phyloP scores from a whole-genome alignment of 1,140 invertebrate species.

The Drosophila tropicalis region DNA sequence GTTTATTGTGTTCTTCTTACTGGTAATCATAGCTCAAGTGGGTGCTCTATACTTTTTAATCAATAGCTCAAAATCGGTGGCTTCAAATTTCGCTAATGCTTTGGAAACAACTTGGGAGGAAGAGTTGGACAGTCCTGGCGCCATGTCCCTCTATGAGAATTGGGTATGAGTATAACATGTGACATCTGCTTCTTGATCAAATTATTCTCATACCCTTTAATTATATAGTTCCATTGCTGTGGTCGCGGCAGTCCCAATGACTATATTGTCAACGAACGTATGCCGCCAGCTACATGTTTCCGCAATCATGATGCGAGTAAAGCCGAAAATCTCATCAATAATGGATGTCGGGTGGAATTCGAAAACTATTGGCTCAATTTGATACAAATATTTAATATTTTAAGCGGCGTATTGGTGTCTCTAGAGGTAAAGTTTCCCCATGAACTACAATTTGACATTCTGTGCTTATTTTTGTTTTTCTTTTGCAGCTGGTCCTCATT shows the following conservation, averaged over 20 bases:
- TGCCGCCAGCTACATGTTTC: slow-evolving; percentile 64
- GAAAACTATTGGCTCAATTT: slow-evolving; percentile 74
- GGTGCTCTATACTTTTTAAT: slow-evolving; percentile 42
- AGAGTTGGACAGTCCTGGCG: slow-evolving; percentile 67
- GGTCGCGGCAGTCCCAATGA: slow-evolving; percentile 82
- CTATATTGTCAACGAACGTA: slow-evolving; percentile 61
- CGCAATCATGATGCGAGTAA: slow-evolving; percentile 58
- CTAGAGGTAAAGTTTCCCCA: slow-evolving; percentile 52
- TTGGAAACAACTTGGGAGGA: slow-evolving; percentile 70
- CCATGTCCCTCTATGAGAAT: slow-evolving; percentile 76
- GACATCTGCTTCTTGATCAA: too few relatives aligned
- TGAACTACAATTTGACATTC: background rate
- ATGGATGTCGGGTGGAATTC: slow-evolving; percentile 69
- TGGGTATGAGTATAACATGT: slow-evolving; percentile 52
- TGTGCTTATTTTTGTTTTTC: background rate
- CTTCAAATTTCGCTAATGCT: slow-evolving; percentile 62
- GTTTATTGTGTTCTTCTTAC: slow-evolving; percentile 60
- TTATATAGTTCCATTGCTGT: slow-evolving; percentile 84
- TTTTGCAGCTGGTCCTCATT: slow-evolving; percentile 60
- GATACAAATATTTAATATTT: slow-evolving; percentile 62
- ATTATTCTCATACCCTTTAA: too few relatives aligned
- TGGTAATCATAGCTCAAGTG: slow-evolving; percentile 64
- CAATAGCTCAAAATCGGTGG: slow-evolving; percentile 1
- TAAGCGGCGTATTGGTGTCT: slow-evolving; percentile 60
- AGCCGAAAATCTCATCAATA: slow-evolving; percentile 67